Percentiles rank a stretch among this genome's conserved stretches.
Conservation (phyloP, 2,797 vertebrate genomes). For the Smutsia gigantea region DNA sequence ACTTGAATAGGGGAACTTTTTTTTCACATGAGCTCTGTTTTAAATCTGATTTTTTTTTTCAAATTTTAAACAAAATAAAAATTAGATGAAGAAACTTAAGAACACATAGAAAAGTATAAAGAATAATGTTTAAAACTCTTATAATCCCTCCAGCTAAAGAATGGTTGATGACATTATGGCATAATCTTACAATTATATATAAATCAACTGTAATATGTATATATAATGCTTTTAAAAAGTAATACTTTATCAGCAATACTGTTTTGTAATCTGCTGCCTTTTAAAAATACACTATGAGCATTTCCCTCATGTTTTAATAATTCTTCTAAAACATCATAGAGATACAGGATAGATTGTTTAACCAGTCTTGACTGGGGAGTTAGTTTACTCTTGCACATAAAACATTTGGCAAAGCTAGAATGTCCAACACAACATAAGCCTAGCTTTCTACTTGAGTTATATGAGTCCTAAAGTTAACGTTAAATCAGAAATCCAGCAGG, state of each 20-base stretch:
- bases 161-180: not conserved
- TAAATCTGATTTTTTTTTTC: not conserved
- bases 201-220: not conserved
- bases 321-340: not conserved
- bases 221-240: not conserved
- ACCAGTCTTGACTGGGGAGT: not conserved
- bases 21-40: not conserved
- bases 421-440: slow-evolving; percentile 3
- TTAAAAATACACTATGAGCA: not conserved
- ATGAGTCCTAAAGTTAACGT: not conserved
- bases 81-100: not conserved
- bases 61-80: slow-evolving; percentile 32
- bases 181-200: not conserved
- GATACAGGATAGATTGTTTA: not conserved
- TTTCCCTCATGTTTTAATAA: not conserved
- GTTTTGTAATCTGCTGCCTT: not conserved
- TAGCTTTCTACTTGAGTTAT: not conserved
- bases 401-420: not conserved
- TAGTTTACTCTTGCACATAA: slow-evolving; percentile 37
- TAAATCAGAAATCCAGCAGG: not conserved
- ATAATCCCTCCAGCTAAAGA: not conserved
- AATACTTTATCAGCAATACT: not conserved
- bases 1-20: not conserved
- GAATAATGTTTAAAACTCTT: not conserved
- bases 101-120: not conserved